phyloP scores from a whole-genome alignment of 2,888 invertebrate genomes.

The Phytoseiulus persimilis region DNA sequence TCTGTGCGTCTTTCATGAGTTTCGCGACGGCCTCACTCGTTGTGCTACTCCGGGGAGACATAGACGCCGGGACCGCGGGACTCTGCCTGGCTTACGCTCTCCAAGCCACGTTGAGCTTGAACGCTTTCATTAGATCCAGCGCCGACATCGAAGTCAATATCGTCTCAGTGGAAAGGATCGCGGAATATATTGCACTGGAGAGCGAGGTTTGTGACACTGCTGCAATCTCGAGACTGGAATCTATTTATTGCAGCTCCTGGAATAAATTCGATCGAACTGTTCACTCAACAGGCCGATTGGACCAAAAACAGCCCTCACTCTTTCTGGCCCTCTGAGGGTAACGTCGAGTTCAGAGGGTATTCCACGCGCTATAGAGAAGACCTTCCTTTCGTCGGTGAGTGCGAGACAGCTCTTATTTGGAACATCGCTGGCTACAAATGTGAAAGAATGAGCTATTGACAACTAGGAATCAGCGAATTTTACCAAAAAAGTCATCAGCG shows the following conservation, averaged over 20 bases:
- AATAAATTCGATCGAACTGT: too few relatives aligned
- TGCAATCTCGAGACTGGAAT: too few relatives aligned
- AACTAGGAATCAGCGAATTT: background rate
- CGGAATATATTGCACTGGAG: constrained; percentile 8
- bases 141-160: constrained; percentile 39
- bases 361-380: constrained; percentile 48
- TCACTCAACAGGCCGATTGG: constrained; percentile 45
- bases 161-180: constrained; percentile 39
- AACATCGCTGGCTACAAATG: too few relatives aligned
- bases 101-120: constrained; percentile 27
- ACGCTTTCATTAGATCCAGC: background rate
- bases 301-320: constrained; percentile 46
- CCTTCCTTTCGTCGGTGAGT: constrained; percentile 47
- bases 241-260: too few relatives aligned
- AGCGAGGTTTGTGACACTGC: constrained; percentile 51
- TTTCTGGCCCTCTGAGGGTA: constrained; percentile 49
- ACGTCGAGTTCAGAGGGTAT: constrained; percentile 48
- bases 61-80: background rate
- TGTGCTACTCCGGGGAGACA: background rate
- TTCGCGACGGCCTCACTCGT: background rate
- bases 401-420: too few relatives aligned
- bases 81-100: background rate
- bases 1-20: background rate
- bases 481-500: background rate
- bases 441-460: too few relatives aligned